Base-by-base conservation (phyloP, 2,888 invertebrate genomes). In the Aricia artaxerxes region DNA sequence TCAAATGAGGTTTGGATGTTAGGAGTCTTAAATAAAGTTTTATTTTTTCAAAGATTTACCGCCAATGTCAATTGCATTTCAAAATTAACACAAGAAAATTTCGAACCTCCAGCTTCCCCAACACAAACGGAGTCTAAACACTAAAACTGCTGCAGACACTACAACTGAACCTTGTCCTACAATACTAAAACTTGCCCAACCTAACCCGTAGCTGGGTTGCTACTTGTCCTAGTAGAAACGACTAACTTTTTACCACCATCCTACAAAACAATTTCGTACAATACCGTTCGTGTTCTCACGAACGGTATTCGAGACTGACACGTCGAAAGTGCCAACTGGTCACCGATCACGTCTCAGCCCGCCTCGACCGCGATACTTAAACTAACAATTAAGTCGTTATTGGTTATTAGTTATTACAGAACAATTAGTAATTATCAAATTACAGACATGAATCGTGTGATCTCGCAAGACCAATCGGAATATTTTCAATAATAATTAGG, bases 321-420 rank as follows among this genome's bases (percentile, higher is more conserved):
- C 69, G 69, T 38, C 13, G 69, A 69, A 69, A 35, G 69, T 69
- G 69, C 35, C 69, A 5, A 16, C 13, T 13, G 69, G 35, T 35
- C 69, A 69, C 35, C 13, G 35, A 35, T 35, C 69, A 69, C 69
- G 69, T 69, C 69, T 69, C 35, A 38, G 69, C 35, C 35, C 9
- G 35, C 69, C 69, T 38, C 69, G 69, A 38, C 69, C 69, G 69
- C 35, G 69, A 69, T 69, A 69, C 69, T 38, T 69, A 69, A 61
- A 38, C 31, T 11, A 11, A 64, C 31, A 64, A 64, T 64, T 64
- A 64, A 24, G 13, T 35, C 13, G 35, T 69, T 38, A 69, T 35
- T 38, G 69, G 35, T 69, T 69, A 69, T 69, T 69, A 69, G 35
- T 69, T 69, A 69, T 69, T 69, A 69, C 69, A 69, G 69, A 69